These are phyloP conservation scores for Ondatra zibethicus DNA, from an alignment of 2,113 vertebrate genomes.

Conservation along the genomic window DNA sequence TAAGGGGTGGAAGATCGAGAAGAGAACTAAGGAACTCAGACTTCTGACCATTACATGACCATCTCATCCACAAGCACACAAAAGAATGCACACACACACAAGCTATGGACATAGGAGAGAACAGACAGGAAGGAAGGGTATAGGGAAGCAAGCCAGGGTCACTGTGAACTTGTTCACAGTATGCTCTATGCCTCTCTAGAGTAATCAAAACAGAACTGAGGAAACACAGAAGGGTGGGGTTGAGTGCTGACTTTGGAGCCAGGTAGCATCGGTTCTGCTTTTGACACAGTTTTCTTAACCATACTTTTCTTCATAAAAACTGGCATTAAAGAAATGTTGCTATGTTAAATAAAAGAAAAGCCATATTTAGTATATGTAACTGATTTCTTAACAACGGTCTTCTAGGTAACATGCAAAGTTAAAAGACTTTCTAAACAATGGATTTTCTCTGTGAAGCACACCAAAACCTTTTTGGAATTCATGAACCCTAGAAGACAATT, in stretches of 20 bases:
- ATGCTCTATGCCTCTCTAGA: too few species aligned
- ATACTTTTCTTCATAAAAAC: background rate
- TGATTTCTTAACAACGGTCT: background rate
- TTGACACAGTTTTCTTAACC: background rate
- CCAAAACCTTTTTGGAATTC: background rate
- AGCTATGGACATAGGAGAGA: background rate
- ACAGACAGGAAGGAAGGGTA: background rate
- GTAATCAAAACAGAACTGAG: background rate
- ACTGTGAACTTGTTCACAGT: background rate
- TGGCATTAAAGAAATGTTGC: background rate
- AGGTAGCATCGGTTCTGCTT: background rate
- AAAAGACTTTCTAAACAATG: background rate
- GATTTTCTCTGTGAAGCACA: background rate
- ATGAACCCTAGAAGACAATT: background rate
- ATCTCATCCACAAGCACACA: background rate
- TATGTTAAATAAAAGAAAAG: background rate
- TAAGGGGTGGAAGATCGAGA: background rate
- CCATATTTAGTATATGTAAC: background rate
- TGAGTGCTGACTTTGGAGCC: background rate
- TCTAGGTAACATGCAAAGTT: background rate
- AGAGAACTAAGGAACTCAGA: background rate
- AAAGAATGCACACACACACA: background rate
- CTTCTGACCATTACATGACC: background rate
- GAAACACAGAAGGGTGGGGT: background rate
- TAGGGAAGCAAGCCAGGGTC: background rate